Percentiles rank a stretch among this genome's conserved stretches.
Conservation (phyloP, 2,888 invertebrate genomes). For the Dinocampus coccinellae region DNA sequence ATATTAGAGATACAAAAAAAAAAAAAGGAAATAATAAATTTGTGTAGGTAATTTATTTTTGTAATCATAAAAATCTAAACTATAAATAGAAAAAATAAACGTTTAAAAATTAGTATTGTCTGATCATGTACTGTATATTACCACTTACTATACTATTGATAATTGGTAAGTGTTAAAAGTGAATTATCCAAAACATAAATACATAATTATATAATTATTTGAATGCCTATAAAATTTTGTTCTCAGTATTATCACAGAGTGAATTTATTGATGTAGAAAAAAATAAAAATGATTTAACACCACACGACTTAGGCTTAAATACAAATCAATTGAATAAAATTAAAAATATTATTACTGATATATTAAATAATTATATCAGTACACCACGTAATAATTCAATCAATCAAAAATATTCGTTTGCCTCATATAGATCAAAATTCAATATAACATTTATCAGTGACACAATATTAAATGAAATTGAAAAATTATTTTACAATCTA, state of each 20-base stretch:
- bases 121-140: constrained; percentile 37
- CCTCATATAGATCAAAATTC: neutral
- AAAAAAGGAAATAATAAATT: no score
- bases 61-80: neutral
- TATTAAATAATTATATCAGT: neutral
- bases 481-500: neutral
- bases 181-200: no score
- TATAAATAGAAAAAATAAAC: constrained; percentile 39
- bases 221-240: no score
- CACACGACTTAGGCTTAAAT: neutral
- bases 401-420: neutral
- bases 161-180: constrained; percentile 42
- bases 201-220: neutral
- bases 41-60: neutral
- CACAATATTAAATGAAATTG: neutral
- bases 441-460: neutral
- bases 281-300: neutral
- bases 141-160: constrained; percentile 32
- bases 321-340: neutral
- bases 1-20: no score
- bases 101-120: constrained; percentile 29
- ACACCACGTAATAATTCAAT: neutral
- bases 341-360: neutral
- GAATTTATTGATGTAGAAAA: neutral
- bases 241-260: neutral